phyloP scores from a whole-genome alignment of 1,140 invertebrate species.

The Drosophila lacteicornis region DNA sequence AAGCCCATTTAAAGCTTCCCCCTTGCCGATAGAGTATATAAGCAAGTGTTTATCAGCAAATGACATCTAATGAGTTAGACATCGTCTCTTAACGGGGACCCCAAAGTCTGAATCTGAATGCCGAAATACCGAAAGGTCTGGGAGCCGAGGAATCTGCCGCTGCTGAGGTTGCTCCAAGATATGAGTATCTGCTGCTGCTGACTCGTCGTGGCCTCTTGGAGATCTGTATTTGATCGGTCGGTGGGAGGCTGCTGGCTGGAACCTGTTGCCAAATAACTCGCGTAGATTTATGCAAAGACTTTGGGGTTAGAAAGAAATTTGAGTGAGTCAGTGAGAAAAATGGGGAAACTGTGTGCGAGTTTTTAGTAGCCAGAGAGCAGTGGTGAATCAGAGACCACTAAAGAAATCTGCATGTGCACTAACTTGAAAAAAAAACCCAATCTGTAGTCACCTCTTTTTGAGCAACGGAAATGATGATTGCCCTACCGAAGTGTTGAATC shows the following conservation, averaged over 20 bases:
- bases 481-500: conserved; percentile 71
- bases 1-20: background rate
- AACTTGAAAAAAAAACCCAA: conserved; percentile 14
- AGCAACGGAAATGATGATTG: conserved; percentile 60
- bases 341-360: conserved; percentile 24
- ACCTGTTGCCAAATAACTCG: conserved; percentile 74
- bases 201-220: conserved; percentile 57
- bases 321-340: conserved; percentile 62
- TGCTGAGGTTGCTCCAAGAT: conserved; percentile 27
- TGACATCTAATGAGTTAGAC: conserved; percentile 80
- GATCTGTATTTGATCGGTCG: conserved; percentile 21
- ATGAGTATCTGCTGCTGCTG: conserved; percentile 17
- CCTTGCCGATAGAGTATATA: conserved; percentile 27
- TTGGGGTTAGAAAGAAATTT: conserved; percentile 51
- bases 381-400: conserved; percentile 60
- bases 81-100: conserved; percentile 48
- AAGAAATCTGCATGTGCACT: conserved; percentile 51
- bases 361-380: conserved; percentile 25
- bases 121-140: conserved; percentile 30
- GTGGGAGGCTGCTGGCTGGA: conserved; percentile 36
- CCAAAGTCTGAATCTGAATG: conserved; percentile 5
- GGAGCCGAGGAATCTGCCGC: conserved; percentile 22
- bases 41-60: conserved; percentile 67
- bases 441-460: conserved; percentile 17
- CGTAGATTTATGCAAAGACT: conserved; percentile 53